phyloP scores from a whole-genome alignment of 2,797 vertebrate genomes.

The Gymnopithys bicolor region DNA sequence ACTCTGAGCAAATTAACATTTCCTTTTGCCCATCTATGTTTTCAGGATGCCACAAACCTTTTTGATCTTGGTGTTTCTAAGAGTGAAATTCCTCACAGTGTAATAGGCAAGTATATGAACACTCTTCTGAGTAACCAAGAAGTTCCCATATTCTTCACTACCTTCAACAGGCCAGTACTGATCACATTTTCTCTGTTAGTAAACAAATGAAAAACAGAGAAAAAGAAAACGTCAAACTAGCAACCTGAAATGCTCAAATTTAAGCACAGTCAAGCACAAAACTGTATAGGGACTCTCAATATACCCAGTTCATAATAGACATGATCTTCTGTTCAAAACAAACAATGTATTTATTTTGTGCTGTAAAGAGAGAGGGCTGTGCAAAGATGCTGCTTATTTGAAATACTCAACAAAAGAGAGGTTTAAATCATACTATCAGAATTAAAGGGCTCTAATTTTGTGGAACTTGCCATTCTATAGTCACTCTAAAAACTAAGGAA shows the following conservation, averaged over 20 bases:
- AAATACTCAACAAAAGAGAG: not conserved
- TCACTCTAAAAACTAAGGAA: not conserved
- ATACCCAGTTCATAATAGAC: not conserved
- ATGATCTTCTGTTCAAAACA: not conserved
- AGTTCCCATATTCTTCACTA: slow-evolving; percentile 92
- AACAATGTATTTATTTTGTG: not conserved
- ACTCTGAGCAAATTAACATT: not conserved
- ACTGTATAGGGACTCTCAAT: not conserved
- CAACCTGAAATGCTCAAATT: not conserved
- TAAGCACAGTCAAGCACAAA: not conserved
- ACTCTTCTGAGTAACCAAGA: slow-evolving; percentile 89
- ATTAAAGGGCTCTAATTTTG: not conserved
- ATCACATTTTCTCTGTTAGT: slow-evolving; percentile 93
- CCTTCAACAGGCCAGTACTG: slow-evolving; percentile 94
- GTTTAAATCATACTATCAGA: not conserved
- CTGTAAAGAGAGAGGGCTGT: not conserved
- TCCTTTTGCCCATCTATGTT: not conserved
- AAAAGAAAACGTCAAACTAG: not conserved
- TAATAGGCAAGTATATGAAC: slow-evolving; percentile 87
- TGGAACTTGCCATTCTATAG: not conserved
- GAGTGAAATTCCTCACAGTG: slow-evolving; percentile 88
- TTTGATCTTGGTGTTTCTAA: slow-evolving; percentile 89
- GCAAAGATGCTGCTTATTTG: not conserved
- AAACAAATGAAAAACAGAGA: not conserved
- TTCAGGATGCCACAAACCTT: slow-evolving; percentile 81